A percentile compares a stretch with the other conserved stretches of the same genome.
Conservation (phyloP, 2,888 invertebrate genomes). For the Drosophila anomalipes region DNA sequence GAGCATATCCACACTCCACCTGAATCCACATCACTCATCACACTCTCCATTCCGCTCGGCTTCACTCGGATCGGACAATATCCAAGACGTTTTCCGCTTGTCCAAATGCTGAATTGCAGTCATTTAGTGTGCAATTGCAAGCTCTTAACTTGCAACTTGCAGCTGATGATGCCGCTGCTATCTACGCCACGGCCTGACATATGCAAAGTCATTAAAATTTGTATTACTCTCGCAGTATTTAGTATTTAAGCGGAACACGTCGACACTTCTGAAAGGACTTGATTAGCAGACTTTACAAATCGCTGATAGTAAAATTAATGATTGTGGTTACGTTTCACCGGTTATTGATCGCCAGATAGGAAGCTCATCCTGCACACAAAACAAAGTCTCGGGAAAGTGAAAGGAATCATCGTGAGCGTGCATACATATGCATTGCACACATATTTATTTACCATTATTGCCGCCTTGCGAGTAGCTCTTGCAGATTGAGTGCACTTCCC, state of each 20-base stretch:
- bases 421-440: conserved; percentile 64
- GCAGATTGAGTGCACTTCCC: conserved; percentile 59
- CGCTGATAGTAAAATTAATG: conserved; percentile 7
- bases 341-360: conserved; percentile 37
- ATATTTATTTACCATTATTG: conserved; percentile 51
- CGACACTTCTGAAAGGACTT: conserved; percentile 20
- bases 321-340: conserved; percentile 9
- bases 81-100: conserved; percentile 68
- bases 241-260: not conserved
- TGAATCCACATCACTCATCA: not conserved
- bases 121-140: conserved; percentile 48
- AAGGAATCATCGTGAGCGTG: conserved; percentile 71
- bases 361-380: conserved; percentile 57
- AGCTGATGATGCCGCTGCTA: conserved; percentile 19
- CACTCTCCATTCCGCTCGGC: conserved; percentile 3
- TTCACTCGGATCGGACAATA: conserved; percentile 32
- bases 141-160: conserved; percentile 15
- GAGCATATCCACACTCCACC: conserved; percentile 33
- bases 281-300: conserved; percentile 52
- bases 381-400: conserved; percentile 62
- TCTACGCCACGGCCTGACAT: conserved; percentile 27
- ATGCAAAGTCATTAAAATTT: conserved; percentile 41
- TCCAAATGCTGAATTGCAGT: conserved; percentile 66
- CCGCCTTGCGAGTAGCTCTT: conserved; percentile 34
- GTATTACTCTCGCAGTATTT: conserved; percentile 53